Evolutionary conservation across 2,113 vertebrate genomes (phyloP).

Genomic region (Podiceps cristatus): DNA sequence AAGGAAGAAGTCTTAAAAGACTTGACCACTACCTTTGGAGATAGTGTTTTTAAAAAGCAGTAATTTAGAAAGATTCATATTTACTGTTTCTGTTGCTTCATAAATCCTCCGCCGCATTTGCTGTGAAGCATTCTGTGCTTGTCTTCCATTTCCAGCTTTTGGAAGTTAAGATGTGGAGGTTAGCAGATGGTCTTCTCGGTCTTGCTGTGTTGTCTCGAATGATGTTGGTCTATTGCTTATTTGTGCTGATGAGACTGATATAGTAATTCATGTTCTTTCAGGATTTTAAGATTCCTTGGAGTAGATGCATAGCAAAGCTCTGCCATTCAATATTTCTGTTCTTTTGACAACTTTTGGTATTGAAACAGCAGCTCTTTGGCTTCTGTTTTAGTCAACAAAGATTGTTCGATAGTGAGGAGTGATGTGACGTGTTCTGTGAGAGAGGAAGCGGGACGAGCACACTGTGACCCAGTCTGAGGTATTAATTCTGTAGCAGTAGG

Average conservation of each 20-base stretch:
- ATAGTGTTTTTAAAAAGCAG: not conserved
- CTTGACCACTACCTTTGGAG: not conserved
- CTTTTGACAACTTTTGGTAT: not conserved
- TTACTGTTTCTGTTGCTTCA: not conserved
- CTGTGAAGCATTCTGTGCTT: not conserved
- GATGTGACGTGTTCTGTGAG: not conserved
- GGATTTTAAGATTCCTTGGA: not conserved
- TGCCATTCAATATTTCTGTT: not conserved
- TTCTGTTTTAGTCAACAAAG: not conserved
- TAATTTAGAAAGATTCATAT: not conserved
- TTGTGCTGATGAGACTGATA: not conserved
- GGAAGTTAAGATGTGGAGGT: not conserved
- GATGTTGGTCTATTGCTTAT: not conserved
- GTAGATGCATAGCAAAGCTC: not conserved
- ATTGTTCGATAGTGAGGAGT: not conserved
- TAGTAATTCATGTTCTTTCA: not conserved
- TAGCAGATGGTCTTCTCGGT: rapidly evolving
- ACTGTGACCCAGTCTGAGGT: not conserved
- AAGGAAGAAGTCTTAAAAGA: not conserved
- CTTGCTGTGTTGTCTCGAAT: not conserved
- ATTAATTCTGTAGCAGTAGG: not conserved
- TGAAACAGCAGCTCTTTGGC: not conserved
- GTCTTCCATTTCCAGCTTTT: not conserved
- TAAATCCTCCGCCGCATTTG: not conserved
- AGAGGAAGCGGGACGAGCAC: too few relatives aligned